These are phyloP conservation scores for Hemicordylus capensis DNA, from an alignment of 2,113 vertebrate species.

Conservation along the genomic window DNA sequence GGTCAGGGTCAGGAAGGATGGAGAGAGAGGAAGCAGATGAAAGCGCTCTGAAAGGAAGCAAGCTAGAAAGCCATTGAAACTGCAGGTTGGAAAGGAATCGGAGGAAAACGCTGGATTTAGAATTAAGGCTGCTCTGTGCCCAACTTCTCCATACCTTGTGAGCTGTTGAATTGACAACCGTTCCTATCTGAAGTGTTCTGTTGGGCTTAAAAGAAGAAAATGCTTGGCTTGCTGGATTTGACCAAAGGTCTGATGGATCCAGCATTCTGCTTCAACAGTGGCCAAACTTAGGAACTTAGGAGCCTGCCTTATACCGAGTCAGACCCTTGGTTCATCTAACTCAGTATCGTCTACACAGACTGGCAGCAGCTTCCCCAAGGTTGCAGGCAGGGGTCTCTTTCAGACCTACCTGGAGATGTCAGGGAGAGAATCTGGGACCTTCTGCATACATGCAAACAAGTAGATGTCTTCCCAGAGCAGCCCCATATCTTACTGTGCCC, in stretches of 20 bases:
- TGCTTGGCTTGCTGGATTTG: not conserved
- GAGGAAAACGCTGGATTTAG: not conserved
- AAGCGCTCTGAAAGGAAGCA: not conserved
- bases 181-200: not conserved
- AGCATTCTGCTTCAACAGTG: not conserved
- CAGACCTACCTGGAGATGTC: no score
- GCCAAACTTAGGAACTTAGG: no score
- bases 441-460: no score
- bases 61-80: not conserved
- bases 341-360: no score
- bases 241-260: no score
- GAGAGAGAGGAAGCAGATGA: not conserved
- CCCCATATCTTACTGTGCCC: no score
- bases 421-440: no score
- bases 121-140: slow-evolving; percentile 4
- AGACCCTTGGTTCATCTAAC: no score
- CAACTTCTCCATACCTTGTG: not conserved
- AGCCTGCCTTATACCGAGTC: no score
- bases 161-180: slow-evolving; percentile 18
- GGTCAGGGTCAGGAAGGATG: slow-evolving; percentile 28
- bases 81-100: not conserved
- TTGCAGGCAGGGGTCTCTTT: no score
- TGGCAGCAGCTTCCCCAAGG: no score
- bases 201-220: not conserved
- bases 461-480: no score